Base-by-base conservation (phyloP, 35 echinoderm and acorn worm genomes). In the Ophioderma brevispina region DNA sequence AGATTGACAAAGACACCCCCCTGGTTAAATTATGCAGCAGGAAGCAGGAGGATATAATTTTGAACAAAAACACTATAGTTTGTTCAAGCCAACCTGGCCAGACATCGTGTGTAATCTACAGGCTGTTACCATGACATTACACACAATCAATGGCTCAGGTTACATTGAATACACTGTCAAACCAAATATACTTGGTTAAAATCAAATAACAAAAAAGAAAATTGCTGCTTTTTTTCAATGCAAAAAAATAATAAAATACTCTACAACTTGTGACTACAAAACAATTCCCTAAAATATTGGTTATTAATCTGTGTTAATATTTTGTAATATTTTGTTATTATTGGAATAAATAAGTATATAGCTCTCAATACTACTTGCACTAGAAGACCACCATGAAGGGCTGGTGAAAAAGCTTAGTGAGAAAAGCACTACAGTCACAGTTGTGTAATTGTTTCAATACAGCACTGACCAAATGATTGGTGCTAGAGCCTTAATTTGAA, bases 281-380 rank as follows among this genome's bases (percentile, higher is more conserved):
- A 70, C 59, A 70, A 70, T 70, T 25, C 59, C 59, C 59, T 70
- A 70, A 70, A 70, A 13, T 70, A 70, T 70, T 18, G 59, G 28
- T 18, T 8, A 70, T 70, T 70, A 70, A 25, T 70, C 28, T 15
- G 10, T 13, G n/a, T 70, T 70, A 52, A 52, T 70, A 15, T 70
- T 70, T 25, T 70, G 28, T 70, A 70, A 25, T 70, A 70, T 70
- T 70, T 70, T 25, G 10, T 8, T 70, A 30, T 70, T 70, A 70
- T 70, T 70, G 59, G 59, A 70, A 70, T 70, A 70, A 70, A 70
- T 70, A 70, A 70, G 15, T 70, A 70, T 70, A 70, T 70, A 70
- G 28, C 28, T 70, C 28, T 70, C 21, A 52, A 52, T 52, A 70
- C 59, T 70, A 70, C 59, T 70, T 70, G 59, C 59, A 70, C 59